Percentiles rank a stretch among this genome's conserved stretches.
phyloP scores from a whole-genome alignment of 1,140 invertebrate species.

The Lasaia peninsularis region DNA sequence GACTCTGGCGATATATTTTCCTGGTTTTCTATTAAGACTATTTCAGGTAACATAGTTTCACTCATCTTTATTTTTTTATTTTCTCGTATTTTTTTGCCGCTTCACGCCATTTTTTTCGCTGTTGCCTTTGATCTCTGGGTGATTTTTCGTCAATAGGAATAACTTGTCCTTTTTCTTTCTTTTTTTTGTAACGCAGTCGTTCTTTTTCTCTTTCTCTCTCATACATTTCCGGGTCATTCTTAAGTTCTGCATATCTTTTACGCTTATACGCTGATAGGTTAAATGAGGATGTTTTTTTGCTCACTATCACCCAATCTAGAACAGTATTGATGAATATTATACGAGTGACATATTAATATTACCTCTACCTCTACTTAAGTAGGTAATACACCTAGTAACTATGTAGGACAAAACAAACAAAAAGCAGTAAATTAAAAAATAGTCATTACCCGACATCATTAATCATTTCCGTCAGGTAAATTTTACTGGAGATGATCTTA shows the following conservation, averaged over 20 bases:
- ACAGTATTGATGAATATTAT: background rate
- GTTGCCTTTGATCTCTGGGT: conserved; percentile 11
- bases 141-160: conserved; percentile 13
- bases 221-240: conserved; percentile 23
- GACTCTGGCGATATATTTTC: background rate
- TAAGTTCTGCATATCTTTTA: conserved; percentile 18
- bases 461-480: no score
- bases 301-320: background rate
- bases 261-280: background rate
- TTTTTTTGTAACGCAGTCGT: conserved; percentile 19
- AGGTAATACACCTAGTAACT: no score
- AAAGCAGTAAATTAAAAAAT: no score
- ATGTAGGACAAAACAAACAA: no score
- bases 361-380: no score
- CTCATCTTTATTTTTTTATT: conserved; percentile 8
- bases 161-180: conserved; percentile 12
- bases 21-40: background rate
- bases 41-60: background rate
- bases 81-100: background rate
- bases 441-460: no score
- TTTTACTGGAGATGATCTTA: no score
- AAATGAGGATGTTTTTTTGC: background rate
- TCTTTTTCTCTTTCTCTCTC: conserved; percentile 20
- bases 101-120: conserved; percentile 18
- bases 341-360: no score